phyloP scores from a whole-genome alignment of 2,888 invertebrate genomes.

The Caenorhabditis sp. region DNA sequence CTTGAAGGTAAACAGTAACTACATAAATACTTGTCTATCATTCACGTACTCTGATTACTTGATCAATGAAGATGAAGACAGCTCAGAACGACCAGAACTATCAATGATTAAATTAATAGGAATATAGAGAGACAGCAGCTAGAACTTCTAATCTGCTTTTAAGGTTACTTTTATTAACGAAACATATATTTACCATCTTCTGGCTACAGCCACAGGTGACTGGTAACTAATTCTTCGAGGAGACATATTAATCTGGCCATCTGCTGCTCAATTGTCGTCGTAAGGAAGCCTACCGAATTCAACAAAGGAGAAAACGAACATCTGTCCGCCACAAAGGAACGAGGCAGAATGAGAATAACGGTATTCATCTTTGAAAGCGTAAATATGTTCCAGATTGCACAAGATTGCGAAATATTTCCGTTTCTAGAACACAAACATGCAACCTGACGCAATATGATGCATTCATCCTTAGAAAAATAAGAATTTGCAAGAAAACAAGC shows the following conservation, averaged over 20 bases:
- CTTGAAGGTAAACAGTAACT: neutral
- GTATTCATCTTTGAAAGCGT: neutral
- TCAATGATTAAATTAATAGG: too few species aligned
- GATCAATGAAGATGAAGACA: too few species aligned
- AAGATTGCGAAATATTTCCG: slow-evolving; percentile 50
- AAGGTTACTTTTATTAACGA: too few species aligned
- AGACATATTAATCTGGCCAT: too few species aligned
- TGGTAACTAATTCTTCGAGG: too few species aligned
- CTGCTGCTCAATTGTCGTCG: too few species aligned
- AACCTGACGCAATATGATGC: slow-evolving; percentile 47
- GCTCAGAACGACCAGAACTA: too few species aligned
- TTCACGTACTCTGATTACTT: neutral
- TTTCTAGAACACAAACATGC: neutral
- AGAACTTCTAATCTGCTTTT: too few species aligned
- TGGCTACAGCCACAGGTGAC: too few species aligned
- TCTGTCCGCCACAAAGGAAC: neutral
- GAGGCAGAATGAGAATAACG: neutral
- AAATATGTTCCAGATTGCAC: slow-evolving; percentile 17
- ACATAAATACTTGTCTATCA: neutral
- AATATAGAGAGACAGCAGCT: too few species aligned
- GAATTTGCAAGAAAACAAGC: neutral
- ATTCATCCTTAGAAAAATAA: neutral
- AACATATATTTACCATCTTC: too few species aligned
- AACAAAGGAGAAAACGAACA: neutral
- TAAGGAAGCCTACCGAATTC: too few species aligned